Evolutionary conservation across 2,888 invertebrate genomes (phyloP).

Genomic region (Hydriomena furcata): DNA sequence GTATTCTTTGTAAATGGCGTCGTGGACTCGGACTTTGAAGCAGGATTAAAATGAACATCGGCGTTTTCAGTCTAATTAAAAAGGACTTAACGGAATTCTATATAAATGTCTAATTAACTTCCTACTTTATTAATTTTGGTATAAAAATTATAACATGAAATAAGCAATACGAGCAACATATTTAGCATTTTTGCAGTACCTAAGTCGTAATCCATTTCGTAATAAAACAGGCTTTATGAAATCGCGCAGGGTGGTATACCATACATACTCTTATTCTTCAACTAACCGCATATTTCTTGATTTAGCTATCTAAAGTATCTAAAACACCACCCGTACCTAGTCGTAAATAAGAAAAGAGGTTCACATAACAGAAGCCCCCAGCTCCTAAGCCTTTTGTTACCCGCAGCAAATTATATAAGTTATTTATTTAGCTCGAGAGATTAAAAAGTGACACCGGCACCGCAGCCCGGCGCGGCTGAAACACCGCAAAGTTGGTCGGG

Average conservation of each 20-base stretch:
- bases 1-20: background rate
- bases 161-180: no score
- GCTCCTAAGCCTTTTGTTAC: conserved; percentile 15
- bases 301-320: no score
- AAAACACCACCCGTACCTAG: no score
- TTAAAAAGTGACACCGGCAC: conserved; percentile 28
- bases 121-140: background rate
- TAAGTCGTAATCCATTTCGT: no score
- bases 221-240: no score
- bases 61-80: conserved; percentile 46
- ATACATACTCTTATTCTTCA: no score
- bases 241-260: no score
- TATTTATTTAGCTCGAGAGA: conserved; percentile 22
- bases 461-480: conserved; percentile 46
- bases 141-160: no score
- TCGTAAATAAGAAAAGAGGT: background rate
- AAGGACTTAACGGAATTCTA: conserved; percentile 31
- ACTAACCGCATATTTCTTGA: no score
- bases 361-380: background rate
- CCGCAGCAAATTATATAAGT: conserved; percentile 15
- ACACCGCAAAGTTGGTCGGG: conserved; percentile 72
- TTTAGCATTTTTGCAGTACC: no score
- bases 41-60: conserved; percentile 41
- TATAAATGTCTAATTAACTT: conserved; percentile 5
- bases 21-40: conserved; percentile 23